Conservation (phyloP, 2,113 vertebrate species). For the Tachysurus fulvidraco region DNA sequence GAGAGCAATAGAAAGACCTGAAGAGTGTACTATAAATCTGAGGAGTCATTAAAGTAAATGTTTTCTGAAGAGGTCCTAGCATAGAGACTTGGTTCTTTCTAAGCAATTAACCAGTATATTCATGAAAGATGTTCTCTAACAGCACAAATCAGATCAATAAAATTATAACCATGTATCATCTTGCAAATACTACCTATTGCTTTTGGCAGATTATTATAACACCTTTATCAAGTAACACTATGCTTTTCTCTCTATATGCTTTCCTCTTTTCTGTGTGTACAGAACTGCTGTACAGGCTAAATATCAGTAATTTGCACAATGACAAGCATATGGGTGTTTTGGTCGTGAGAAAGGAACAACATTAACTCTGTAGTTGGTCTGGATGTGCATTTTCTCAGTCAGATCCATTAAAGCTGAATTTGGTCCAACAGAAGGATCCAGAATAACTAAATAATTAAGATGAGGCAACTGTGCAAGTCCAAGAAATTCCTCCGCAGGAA, state of each 20-base stretch:
- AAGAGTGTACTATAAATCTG: no score
- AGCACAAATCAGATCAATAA: neutral
- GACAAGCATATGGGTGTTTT: conserved; percentile 37
- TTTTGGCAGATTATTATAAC: neutral
- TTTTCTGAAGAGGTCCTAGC: neutral
- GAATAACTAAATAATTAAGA: conserved; percentile 52
- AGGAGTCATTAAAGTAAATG: no score
- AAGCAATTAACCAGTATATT: neutral
- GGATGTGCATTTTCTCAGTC: conserved; percentile 28
- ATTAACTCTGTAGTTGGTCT: conserved; percentile 48
- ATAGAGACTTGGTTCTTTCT: neutral
- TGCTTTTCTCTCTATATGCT: no score
- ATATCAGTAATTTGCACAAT: conserved; percentile 38
- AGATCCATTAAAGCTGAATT: conserved; percentile 25
- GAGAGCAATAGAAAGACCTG: no score
- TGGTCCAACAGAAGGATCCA: conserved; percentile 24
- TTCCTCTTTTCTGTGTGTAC: neutral
- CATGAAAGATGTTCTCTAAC: neutral
- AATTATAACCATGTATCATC: neutral
- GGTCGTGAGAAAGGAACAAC: conserved; percentile 25
- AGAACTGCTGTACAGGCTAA: neutral
- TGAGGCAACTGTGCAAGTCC: conserved; percentile 36
- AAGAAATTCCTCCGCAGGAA: conserved; percentile 44
- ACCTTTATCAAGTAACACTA: no score
- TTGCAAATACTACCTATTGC: neutral